Conservation (phyloP, 92 coral and sea anemone species). For the Metridium senile region DNA sequence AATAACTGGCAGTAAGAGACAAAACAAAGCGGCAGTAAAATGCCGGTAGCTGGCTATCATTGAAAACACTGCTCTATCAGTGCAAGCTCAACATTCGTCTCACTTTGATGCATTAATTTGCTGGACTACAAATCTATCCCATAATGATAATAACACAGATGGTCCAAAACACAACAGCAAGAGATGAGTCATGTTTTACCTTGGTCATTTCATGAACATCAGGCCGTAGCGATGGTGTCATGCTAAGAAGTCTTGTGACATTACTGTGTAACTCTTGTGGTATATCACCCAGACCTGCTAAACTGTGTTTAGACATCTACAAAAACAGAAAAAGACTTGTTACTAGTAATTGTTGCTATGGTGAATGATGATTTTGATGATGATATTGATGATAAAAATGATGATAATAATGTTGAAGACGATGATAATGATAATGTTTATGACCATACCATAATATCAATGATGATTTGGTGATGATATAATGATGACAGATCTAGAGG, state of each 20-base stretch:
- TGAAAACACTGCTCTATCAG: no score
- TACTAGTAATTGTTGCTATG: not conserved
- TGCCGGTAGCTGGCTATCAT: no score
- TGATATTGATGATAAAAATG: not conserved
- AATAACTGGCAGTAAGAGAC: no score
- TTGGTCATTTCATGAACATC: constrained; percentile 93
- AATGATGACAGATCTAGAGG: no score
- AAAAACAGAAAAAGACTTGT: not conserved
- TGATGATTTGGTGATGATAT: not conserved
- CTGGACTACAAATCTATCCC: no score
- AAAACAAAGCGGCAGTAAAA: no score
- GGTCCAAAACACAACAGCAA: not conserved
- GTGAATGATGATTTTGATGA: not conserved
- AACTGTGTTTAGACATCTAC: constrained; percentile 76
- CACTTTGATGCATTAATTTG: no score
- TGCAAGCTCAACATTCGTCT: no score
- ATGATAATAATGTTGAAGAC: not conserved
- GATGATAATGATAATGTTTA: not conserved
- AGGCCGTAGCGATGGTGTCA: constrained; percentile 81
- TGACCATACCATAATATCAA: not conserved
- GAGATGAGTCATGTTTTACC: no score
- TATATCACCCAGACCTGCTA: constrained; percentile 79
- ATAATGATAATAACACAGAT: not conserved
- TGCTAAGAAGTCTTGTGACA: constrained; percentile 80
- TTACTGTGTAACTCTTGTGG: constrained; percentile 81